These are phyloP conservation scores for Vandiemenella viatica DNA, from an alignment of 2,888 invertebrate species.

Conservation along the genomic window DNA sequence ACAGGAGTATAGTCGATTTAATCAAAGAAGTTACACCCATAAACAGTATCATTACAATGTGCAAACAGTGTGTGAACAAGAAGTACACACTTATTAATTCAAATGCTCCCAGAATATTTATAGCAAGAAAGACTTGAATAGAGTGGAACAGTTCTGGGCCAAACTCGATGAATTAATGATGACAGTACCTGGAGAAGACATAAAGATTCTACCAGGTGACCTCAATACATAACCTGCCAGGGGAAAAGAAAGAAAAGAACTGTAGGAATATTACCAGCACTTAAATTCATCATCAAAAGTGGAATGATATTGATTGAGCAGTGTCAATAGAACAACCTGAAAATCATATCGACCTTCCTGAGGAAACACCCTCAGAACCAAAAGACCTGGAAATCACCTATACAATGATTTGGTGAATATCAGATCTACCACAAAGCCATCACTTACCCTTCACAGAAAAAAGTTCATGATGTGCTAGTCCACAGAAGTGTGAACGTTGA, in stretches of 20 bases:
- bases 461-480: no score
- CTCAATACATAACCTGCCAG: not conserved
- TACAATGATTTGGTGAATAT: not conserved
- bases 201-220: no score
- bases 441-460: no score
- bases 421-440: not conserved
- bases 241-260: not conserved
- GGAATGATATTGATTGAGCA: not conserved
- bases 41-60: not conserved
- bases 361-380: not conserved
- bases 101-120: not conserved
- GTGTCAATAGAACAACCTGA: not conserved
- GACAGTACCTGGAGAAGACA: no score
- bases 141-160: not conserved
- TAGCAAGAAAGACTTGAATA: not conserved
- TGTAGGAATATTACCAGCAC: not conserved
- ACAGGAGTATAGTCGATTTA: not conserved
- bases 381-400: not conserved
- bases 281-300: not conserved
- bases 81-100: not conserved
- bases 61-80: not conserved
- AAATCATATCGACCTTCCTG: not conserved
- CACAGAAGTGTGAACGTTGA: no score
- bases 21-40: not conserved
- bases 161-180: not conserved